Conservation (phyloP, 2,888 invertebrate genomes). For the Hirtodrosophila alboralis region DNA sequence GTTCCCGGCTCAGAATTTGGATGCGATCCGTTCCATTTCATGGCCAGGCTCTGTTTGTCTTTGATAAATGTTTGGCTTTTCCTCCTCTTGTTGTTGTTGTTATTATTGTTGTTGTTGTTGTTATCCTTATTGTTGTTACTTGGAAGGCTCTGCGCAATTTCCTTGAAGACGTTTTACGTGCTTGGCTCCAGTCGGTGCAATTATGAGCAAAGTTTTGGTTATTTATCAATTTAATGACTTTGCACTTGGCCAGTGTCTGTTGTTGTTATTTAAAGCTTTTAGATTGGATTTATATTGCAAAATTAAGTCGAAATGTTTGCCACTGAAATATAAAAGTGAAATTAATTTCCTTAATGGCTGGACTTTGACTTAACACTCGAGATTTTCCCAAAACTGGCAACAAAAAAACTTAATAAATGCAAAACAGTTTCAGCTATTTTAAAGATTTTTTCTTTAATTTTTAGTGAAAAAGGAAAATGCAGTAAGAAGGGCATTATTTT, state of each 20-base stretch:
- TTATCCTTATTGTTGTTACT: neutral
- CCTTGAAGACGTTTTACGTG: constrained; percentile 49
- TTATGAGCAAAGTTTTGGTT: constrained; percentile 75
- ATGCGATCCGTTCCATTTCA: constrained; percentile 35
- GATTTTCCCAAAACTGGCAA: neutral
- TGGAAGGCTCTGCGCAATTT: constrained; percentile 15
- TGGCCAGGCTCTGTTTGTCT: constrained; percentile 35
- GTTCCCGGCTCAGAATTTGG: constrained; percentile 8
- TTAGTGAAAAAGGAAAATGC: too few relatives aligned
- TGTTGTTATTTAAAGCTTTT: constrained; percentile 55
- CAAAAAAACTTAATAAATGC: constrained; percentile 2
- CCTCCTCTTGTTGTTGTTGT: constrained; percentile 3
- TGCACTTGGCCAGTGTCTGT: constrained; percentile 45
- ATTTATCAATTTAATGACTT: constrained; percentile 78
- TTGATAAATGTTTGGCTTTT: constrained; percentile 61
- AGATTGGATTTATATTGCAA: constrained; percentile 69
- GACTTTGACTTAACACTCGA: constrained; percentile 26
- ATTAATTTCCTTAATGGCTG: constrained; percentile 59
- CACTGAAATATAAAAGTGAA: constrained; percentile 44
- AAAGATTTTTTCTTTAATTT: neutral
- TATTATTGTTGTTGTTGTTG: neutral
- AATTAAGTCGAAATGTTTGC: constrained; percentile 50
- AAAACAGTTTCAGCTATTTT: neutral
- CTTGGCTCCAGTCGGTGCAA: constrained; percentile 49
- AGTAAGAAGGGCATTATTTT: too few relatives aligned